Evolutionary conservation across 2,113 vertebrate species (phyloP).

Genomic region (Noctilio leporinus): DNA sequence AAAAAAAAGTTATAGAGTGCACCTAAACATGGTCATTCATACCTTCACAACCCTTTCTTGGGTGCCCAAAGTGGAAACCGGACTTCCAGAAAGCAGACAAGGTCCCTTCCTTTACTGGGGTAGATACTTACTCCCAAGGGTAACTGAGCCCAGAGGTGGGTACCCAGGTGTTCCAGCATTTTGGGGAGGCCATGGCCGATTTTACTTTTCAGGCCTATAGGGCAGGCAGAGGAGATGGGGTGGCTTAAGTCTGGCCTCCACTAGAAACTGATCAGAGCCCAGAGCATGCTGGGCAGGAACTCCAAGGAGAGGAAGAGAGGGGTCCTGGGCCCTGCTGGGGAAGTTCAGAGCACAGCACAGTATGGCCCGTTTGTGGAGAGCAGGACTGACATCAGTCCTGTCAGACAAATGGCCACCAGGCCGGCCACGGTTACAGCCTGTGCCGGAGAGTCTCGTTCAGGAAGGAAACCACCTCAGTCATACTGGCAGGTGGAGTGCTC

Average conservation of each 20-base stretch:
- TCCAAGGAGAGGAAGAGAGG: background rate
- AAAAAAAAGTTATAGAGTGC: too few species aligned
- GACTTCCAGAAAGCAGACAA: background rate
- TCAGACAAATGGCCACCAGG: too few species aligned
- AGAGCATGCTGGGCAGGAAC: background rate
- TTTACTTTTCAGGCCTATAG: background rate
- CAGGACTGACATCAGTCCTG: too few species aligned
- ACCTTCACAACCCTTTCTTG: background rate
- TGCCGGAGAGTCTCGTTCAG: too few species aligned
- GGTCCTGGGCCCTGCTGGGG: too few species aligned
- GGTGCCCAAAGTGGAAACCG: background rate
- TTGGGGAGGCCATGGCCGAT: background rate
- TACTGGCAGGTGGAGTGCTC: too few species aligned
- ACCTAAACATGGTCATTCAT: background rate
- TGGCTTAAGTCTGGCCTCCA: background rate
- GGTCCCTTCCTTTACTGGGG: background rate
- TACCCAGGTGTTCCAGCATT: background rate
- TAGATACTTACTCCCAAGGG: background rate
- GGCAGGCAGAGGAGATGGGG: background rate
- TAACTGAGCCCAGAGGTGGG: background rate
- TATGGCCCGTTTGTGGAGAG: too few species aligned
- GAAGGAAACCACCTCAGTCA: too few species aligned
- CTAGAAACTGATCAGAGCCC: background rate
- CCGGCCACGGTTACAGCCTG: too few species aligned
- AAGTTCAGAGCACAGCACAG: background rate